Evolutionary conservation across 2,797 vertebrate species (phyloP), one percentile per base, ranked within the genome.

Genomic region (Argya squamiceps): DNA sequence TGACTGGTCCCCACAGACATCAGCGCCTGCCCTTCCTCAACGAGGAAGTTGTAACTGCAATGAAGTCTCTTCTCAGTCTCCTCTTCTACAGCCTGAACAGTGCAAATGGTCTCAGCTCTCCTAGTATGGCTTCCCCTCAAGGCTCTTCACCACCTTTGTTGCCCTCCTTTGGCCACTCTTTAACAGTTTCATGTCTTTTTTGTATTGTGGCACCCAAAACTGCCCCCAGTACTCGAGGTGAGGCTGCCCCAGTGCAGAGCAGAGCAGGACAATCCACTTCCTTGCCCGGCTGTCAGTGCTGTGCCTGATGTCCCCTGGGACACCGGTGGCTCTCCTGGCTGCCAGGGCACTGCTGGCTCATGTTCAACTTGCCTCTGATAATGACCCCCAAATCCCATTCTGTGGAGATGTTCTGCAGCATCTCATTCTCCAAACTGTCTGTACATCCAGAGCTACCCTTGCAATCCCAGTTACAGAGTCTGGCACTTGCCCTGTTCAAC

Each of bases 271-370:
- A 58, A 52, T 52, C 17, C 17, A n/a, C 20, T 50, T 18, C 39
- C 46, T 21, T 9, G 8, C 22, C 52, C 0, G 0, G 30, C 22
- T 78, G 59, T 4, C 0, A 0, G 15, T 52, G 46, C 37, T 65
- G 11, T 20, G 2, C 34, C 44, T 53, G 80, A 47, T 52, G 15
- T 1, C 0, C 9, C 11, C 12, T 11, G 5, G 30, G 58, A 17
- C 37, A 70, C 0, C 0, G 0, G 0, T 64, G 50, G 3, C 18
- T 0, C 46, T 59, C 19, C 52, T 65, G 46, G 34, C 65, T 84
- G 24, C n/a, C 12, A 64, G 64, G n/a, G 15, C 46, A 20, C 30
- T 46, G 39, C 50, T 34, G 73, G 1, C 9, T 65, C 22, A 1
- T 1, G 5, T 24, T 36, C 30, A 59, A 1, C 46, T 15, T 36